These are phyloP conservation scores for Zaprionus taronus DNA, from an alignment of 1,140 invertebrate species.

Conservation along the genomic window DNA sequence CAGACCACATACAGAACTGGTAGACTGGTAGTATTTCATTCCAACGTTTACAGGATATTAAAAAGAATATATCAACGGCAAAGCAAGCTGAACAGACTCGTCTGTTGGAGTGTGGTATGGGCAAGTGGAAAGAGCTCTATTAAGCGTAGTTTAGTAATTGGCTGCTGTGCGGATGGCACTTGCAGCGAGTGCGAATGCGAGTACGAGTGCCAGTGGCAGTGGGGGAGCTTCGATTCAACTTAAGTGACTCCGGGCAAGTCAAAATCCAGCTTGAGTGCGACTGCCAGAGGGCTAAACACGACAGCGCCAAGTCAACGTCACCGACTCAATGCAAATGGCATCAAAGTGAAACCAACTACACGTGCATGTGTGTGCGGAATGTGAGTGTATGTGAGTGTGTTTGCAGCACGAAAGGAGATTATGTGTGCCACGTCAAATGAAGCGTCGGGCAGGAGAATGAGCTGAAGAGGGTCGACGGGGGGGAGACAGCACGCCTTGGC, in stretches of 20 bases:
- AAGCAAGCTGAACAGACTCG: not conserved
- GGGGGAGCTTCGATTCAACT: constrained; percentile 29
- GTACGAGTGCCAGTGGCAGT: not conserved
- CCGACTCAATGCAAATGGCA: constrained; percentile 34
- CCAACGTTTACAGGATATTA: not conserved
- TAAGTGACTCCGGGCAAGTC: constrained; percentile 35
- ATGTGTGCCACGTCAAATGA: constrained; percentile 49
- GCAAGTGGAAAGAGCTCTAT: constrained; percentile 34
- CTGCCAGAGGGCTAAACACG: constrained; percentile 22
- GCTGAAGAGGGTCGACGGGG: not conserved
- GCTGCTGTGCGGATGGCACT: constrained; percentile 24
- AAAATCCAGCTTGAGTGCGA: constrained; percentile 16
- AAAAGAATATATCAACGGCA: not conserved
- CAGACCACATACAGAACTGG: not conserved
- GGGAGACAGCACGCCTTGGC: constrained; percentile 12
- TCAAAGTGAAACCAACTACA: constrained; percentile 39
- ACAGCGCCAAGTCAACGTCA: constrained; percentile 14
- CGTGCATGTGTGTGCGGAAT: not conserved
- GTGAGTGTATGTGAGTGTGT: not conserved
- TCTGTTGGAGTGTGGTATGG: not conserved
- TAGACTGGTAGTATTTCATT: not conserved
- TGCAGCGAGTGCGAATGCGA: constrained; percentile 27
- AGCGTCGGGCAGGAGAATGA: constrained; percentile 11
- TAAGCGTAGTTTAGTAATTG: constrained; percentile 67
- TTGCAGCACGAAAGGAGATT: constrained; percentile 36